Base-by-base conservation (phyloP, 2,113 vertebrate species). In the Pelodiscus sinensis region DNA sequence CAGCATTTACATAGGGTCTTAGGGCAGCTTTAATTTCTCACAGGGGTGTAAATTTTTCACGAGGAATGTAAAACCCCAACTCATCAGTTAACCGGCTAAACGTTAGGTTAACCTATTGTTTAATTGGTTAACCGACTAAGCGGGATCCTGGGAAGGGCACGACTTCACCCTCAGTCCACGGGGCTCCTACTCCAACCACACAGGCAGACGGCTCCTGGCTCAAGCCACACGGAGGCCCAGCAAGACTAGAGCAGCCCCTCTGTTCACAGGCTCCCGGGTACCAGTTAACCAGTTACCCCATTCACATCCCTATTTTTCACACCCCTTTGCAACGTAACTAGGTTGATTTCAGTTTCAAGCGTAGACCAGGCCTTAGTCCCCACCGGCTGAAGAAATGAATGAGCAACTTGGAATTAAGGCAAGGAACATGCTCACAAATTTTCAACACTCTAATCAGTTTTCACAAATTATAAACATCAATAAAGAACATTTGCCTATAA, bases 401-500 rank as follows among this genome's bases (percentile, higher is more conserved):
- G 12, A 25, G n/a, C 25, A 14, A 44, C 8, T 25, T 5, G 29
- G 29, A 86, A n/a, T 15, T 51, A n/a, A 86, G 68, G 65, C 51
- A 73, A 38, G 92, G 2, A 44, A 68, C 65, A 87, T 2, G 2
- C 85, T 6, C 55, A 31, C 35, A 2, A 27, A 51, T 3, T 5
- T 19, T 1, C 75, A n/a, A 29, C 52, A 80, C 31, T 83, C 51
- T 13, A 38, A 38, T 75, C 38, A 75, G 21, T 13, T 12, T 75
- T 0, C 35, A 3, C 0, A 11, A 31, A n/a, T 24, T 21, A 38
- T 0, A 1, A 81, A 11, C 0, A 62, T 0, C 1, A 1, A 14
- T 0, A 58, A 78, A 82, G 6, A n/a, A n/a, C n/a, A 0, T 52
- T 29, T 12, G 2, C 0, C 1, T 21, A 73, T 0, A 7, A 25